phyloP scores from a whole-genome alignment of 1,140 invertebrate species.

The Aricia agestis region DNA sequence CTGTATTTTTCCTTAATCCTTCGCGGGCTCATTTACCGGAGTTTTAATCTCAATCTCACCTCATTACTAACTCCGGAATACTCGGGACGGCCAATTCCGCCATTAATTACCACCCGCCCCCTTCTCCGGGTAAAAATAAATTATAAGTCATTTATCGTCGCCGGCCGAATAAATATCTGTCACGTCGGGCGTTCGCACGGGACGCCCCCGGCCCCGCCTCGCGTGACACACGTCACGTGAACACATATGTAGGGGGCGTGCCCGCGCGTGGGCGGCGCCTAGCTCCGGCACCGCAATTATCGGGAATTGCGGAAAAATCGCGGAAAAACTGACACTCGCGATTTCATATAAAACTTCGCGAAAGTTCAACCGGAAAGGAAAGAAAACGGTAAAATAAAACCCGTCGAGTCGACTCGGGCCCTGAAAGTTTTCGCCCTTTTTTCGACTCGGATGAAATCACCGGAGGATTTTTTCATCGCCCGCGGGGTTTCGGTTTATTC shows the following conservation, averaged over 20 bases:
- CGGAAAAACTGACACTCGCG: constrained; percentile 70
- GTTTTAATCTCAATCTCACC: constrained; percentile 74
- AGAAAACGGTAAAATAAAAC: constrained; percentile 59
- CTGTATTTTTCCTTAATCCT: constrained; percentile 65
- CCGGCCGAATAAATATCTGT: constrained; percentile 63
- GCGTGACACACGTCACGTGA: constrained; percentile 36
- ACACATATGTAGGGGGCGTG: constrained; percentile 51
- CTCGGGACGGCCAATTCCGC: constrained; percentile 71
- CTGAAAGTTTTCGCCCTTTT: constrained; percentile 62
- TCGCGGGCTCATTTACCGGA: constrained; percentile 62
- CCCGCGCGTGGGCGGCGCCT: constrained; percentile 48
- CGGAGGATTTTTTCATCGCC: constrained; percentile 49
- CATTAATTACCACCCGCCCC: constrained; percentile 66
- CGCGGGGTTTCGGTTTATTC: constrained; percentile 45
- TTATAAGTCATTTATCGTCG: constrained; percentile 73
- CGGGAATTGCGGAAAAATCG: constrained; percentile 66
- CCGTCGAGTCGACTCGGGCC: constrained; percentile 59
- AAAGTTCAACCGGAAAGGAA: constrained; percentile 72
- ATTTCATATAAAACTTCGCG: constrained; percentile 64
- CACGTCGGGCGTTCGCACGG: constrained; percentile 54
- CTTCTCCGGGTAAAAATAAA: constrained; percentile 73
- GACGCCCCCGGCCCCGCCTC: constrained; percentile 49
- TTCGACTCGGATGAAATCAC: constrained; percentile 55
- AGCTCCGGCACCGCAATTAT: constrained; percentile 69
- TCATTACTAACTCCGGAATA: constrained; percentile 69